phyloP scores from a whole-genome alignment of 1,140 invertebrate genomes.

The Drosophila teissieri region DNA sequence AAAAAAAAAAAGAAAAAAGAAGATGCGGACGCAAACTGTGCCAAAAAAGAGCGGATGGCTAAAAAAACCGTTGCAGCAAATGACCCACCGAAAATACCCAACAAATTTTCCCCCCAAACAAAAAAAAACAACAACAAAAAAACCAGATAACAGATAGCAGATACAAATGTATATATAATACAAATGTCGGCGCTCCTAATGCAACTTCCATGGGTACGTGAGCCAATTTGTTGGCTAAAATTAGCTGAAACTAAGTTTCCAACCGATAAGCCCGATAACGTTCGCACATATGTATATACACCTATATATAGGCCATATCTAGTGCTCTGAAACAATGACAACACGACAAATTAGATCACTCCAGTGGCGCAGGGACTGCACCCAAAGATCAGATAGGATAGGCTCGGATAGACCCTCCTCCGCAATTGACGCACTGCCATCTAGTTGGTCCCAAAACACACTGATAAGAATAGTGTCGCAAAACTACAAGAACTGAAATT shows the following conservation, averaged over 20 bases:
- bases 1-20: neutral
- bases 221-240: conserved; percentile 34
- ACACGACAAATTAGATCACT: conserved; percentile 46
- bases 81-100: neutral
- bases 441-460: neutral
- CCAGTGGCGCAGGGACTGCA: conserved; percentile 27
- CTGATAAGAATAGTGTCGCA: conserved; percentile 25
- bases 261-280: conserved; percentile 41
- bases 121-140: no score
- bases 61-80: conserved; percentile 17
- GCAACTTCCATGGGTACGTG: conserved; percentile 1
- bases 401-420: neutral
- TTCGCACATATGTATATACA: neutral
- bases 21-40: conserved; percentile 24
- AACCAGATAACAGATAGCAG: conserved; percentile 1
- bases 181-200: neutral
- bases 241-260: conserved; percentile 30
- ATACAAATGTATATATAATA: neutral
- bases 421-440: conserved; percentile 25
- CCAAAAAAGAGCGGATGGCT: conserved; percentile 13
- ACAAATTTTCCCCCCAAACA: neutral
- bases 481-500: conserved; percentile 38
- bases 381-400: neutral
- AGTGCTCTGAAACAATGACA: conserved; percentile 6
- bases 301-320: conserved; percentile 19